Percentiles rank a stretch among this genome's conserved stretches.
phyloP scores from a whole-genome alignment of 2,113 vertebrate species.

The Scophthalmus maximus region DNA sequence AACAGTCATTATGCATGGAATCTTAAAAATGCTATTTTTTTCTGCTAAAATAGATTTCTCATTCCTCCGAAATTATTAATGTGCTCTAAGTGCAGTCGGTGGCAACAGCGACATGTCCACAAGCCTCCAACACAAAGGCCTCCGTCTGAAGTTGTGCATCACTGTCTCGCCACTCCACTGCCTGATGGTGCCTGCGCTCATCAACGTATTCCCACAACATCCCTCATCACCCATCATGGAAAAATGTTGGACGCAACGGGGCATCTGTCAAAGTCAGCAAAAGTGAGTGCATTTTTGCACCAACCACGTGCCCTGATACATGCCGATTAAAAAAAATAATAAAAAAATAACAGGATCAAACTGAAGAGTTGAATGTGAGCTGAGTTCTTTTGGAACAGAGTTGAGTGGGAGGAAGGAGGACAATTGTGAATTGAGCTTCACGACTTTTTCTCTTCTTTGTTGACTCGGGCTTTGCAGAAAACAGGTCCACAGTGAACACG shows the following conservation, averaged over 20 bases:
- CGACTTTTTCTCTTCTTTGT: background rate
- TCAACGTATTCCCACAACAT: slow-evolving; percentile 42
- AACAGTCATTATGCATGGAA: background rate
- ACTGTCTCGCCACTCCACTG: slow-evolving; percentile 38
- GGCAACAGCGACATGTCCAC: slow-evolving; percentile 11
- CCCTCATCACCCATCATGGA: background rate
- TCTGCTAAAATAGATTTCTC: background rate
- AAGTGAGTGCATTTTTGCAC: background rate
- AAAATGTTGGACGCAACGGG: slow-evolving; percentile 11
- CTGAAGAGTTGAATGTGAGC: background rate
- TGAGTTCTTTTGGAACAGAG: background rate
- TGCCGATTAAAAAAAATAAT: background rate
- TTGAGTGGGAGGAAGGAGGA: background rate
- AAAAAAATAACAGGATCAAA: background rate
- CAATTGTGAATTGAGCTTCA: background rate
- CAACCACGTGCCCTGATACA: background rate
- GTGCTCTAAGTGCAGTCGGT: background rate
- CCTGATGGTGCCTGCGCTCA: slow-evolving; percentile 34
- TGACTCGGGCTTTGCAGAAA: background rate
- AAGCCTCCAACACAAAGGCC: slow-evolving; percentile 28
- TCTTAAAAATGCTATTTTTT: slow-evolving; percentile 8
- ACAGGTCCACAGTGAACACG: background rate
- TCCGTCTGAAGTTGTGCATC: slow-evolving; percentile 45
- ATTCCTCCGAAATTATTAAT: background rate
- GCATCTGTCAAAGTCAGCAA: slow-evolving; percentile 26